A percentile compares a stretch with the other conserved stretches of the same genome.
Evolutionary conservation across 1,140 invertebrate genomes (phyloP).

Genomic region (Palaemon carinicauda): DNA sequence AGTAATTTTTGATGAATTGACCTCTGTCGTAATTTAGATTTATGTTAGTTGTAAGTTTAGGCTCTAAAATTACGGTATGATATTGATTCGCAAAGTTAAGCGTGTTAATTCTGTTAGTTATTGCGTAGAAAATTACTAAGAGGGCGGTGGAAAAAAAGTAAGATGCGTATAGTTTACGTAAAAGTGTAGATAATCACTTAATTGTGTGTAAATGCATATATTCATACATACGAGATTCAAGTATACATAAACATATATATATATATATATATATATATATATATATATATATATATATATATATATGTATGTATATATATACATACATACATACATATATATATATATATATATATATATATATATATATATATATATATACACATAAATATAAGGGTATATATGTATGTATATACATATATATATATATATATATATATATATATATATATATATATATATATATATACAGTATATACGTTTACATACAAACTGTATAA

Average conservation of each 20-base stretch:
- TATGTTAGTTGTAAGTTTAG: too few relatives aligned
- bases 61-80: too few relatives aligned
- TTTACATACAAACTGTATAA: not conserved
- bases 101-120: not conserved
- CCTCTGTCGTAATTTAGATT: too few relatives aligned
- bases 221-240: not conserved
- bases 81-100: not conserved
- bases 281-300: not conserved
- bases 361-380: slow-evolving; percentile 24
- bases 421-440: slow-evolving; percentile 9
- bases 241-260: slow-evolving; percentile 17
- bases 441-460: slow-evolving; percentile 21
- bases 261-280: slow-evolving; percentile 23
- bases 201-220: not conserved
- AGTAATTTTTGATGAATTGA: too few relatives aligned
- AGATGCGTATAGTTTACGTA: not conserved
- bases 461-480: slow-evolving; percentile 11
- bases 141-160: not conserved
- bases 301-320: not conserved
- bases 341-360: slow-evolving; percentile 22
- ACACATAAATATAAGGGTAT: not conserved
- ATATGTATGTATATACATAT: not conserved
- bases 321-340: not conserved
- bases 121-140: not conserved
- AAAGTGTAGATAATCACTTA: too few relatives aligned